Evolutionary conservation across 2,113 vertebrate species (phyloP).

Genomic region (Dissostichus mawsoni): DNA sequence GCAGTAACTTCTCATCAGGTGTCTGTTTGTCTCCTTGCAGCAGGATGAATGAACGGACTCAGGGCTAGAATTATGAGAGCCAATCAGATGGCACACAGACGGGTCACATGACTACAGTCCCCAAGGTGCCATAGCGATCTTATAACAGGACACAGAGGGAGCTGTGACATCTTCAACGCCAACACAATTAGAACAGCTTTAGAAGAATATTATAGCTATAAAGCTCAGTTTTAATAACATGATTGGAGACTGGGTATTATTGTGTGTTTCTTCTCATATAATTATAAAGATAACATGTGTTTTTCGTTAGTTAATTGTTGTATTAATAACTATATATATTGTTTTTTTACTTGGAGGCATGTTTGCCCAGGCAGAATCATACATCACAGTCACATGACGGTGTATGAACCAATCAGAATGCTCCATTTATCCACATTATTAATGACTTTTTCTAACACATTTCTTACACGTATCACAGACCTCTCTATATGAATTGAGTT

Average conservation of each 20-base stretch:
- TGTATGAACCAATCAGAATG: slow-evolving; percentile 7
- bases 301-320: no score
- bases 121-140: slow-evolving; percentile 19
- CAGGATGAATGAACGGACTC: slow-evolving; percentile 48
- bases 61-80: slow-evolving; percentile 29
- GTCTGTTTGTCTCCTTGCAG: slow-evolving; percentile 31
- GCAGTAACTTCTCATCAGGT: slow-evolving; percentile 24
- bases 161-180: neutral
- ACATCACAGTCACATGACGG: neutral
- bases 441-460: neutral
- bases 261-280: no score
- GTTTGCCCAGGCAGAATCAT: neutral
- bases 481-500: no score
- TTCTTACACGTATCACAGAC: no score
- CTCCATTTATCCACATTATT: neutral
- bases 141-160: neutral
- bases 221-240: neutral
- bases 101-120: neutral
- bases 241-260: no score
- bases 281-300: no score
- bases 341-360: no score
- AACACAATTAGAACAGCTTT: neutral
- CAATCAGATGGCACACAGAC: slow-evolving; percentile 43
- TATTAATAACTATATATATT: no score
- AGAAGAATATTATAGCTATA: no score